These are phyloP conservation scores for Eulithis testata DNA, from an alignment of 2,888 invertebrate genomes.

Conservation along the genomic window DNA sequence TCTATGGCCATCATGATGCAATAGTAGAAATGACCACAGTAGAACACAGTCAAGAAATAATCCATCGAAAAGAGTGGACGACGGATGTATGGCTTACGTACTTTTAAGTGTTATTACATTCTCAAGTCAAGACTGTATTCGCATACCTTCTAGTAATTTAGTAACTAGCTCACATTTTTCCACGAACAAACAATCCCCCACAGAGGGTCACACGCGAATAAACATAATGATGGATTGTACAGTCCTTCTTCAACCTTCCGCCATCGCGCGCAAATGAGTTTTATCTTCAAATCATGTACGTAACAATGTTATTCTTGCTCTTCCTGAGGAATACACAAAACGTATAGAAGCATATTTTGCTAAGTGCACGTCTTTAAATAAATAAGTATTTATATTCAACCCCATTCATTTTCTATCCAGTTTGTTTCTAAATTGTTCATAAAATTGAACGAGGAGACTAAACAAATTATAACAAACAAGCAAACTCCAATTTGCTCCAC, in stretches of 20 bases:
- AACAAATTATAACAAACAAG: slow-evolving; percentile 16
- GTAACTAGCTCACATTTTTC: slow-evolving; percentile 31
- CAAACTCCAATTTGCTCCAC: slow-evolving; percentile 20
- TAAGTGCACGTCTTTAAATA: neutral
- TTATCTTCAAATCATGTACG: slow-evolving; percentile 30
- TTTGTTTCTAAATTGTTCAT: slow-evolving; percentile 9
- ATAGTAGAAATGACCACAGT: no score
- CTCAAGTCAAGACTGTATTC: slow-evolving; percentile 1
- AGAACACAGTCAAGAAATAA: no score
- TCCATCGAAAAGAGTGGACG: no score
- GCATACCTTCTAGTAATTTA: neutral
- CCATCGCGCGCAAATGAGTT: slow-evolving; percentile 31
- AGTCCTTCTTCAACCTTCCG: slow-evolving; percentile 39
- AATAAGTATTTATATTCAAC: neutral
- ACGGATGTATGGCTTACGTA: no score
- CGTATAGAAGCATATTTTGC: slow-evolving; percentile 11
- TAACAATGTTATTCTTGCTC: slow-evolving; percentile 19
- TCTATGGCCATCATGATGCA: no score
- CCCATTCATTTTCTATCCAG: neutral
- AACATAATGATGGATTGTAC: slow-evolving; percentile 42
- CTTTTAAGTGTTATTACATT: no score
- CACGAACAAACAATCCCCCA: slow-evolving; percentile 36
- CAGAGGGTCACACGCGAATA: slow-evolving; percentile 40
- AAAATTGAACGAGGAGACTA: slow-evolving; percentile 6
- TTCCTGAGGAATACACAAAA: slow-evolving; percentile 21